A percentile compares a stretch with the other conserved stretches of the same genome.
These are phyloP conservation scores for Salvelinus alpinus DNA, from an alignment of 2,113 vertebrate genomes.

Conservation along the genomic window DNA sequence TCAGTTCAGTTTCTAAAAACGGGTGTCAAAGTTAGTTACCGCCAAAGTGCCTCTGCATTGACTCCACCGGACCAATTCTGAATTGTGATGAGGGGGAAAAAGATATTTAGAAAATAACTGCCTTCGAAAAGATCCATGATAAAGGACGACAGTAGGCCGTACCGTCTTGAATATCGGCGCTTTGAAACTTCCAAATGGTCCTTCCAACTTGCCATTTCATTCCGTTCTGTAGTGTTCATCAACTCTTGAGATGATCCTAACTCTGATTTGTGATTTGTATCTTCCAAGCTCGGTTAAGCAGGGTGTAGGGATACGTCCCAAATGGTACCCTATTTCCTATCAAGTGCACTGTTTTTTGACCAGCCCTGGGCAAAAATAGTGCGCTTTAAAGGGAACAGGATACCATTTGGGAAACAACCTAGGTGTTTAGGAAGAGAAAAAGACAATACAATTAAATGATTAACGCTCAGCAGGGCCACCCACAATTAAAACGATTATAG, in stretches of 20 bases:
- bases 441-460: slow-evolving; percentile 99
- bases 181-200: slow-evolving; percentile 57
- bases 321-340: too few species aligned
- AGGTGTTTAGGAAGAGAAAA: slow-evolving; percentile 76
- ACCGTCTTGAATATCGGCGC: background rate
- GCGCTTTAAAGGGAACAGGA: too few species aligned
- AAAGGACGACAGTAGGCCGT: background rate
- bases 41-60: too few species aligned
- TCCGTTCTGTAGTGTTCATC: slow-evolving; percentile 59
- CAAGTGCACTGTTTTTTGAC: too few species aligned
- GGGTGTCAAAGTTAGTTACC: too few species aligned
- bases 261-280: slow-evolving; percentile 96
- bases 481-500: slow-evolving; percentile 84
- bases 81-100: too few species aligned
- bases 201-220: slow-evolving; percentile 45
- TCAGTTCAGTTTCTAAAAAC: too few species aligned
- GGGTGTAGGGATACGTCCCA: background rate
- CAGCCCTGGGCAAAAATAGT: too few species aligned
- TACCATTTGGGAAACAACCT: slow-evolving; percentile 20
- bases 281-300: slow-evolving; percentile 70
- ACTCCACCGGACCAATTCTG: too few species aligned
- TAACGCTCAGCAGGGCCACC: slow-evolving; percentile 79
- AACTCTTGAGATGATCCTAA: slow-evolving; percentile 79
- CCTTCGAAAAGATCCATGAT: background rate
- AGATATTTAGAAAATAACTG: too few species aligned